Conservation (phyloP, 2,113 vertebrate genomes). For the Thymallus thymallus region DNA sequence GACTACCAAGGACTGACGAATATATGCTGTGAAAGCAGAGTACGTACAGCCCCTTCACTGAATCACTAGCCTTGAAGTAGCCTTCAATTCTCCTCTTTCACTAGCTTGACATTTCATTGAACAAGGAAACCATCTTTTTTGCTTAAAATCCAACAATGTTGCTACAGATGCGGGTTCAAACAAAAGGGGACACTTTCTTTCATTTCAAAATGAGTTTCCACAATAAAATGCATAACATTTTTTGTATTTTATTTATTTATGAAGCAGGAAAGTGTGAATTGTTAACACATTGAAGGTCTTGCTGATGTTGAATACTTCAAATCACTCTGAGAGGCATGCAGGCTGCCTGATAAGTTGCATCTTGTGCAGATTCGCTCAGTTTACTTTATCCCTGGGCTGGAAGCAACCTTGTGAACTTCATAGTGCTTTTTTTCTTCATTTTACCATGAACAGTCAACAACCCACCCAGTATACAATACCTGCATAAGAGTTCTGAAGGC, state of each 20-base stretch:
- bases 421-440: constrained; percentile 42
- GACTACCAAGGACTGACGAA: constrained; percentile 28
- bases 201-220: constrained; percentile 18
- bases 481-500: constrained; percentile 48
- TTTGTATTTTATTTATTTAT: too few species aligned
- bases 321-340: constrained; percentile 58
- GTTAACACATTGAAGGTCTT: constrained; percentile 42
- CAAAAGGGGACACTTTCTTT: constrained; percentile 9
- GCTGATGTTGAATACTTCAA: constrained; percentile 37
- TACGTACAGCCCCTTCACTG: constrained; percentile 37
- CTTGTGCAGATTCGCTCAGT: constrained; percentile 77
- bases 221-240: too few species aligned
- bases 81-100: constrained; percentile 27
- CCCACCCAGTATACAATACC: constrained; percentile 49
- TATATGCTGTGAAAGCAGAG: constrained; percentile 25
- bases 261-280: constrained; percentile 1
- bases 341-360: constrained; percentile 74
- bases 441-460: constrained; percentile 52
- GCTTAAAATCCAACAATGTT: constrained; percentile 24
- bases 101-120: constrained; percentile 37
- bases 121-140: constrained; percentile 43
- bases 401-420: constrained; percentile 77
- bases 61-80: constrained; percentile 40
- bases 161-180: too few species aligned
- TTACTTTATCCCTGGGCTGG: constrained; percentile 75